Evolutionary conservation across 2,888 invertebrate species (phyloP).

Genomic region (Ormyrus nitidulus): DNA sequence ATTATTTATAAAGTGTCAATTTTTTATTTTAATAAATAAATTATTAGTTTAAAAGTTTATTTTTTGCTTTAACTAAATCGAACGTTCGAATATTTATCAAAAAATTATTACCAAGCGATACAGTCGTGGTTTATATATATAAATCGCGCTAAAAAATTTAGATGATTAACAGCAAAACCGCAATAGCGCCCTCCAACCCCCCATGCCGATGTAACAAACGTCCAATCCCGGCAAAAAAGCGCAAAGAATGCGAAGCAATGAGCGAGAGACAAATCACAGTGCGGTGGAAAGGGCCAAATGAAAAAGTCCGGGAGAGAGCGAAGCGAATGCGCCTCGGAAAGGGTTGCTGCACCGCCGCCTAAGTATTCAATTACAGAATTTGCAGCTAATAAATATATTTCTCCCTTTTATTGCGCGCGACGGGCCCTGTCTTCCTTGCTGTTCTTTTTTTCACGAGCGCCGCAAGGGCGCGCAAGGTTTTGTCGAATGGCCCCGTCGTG

Average conservation of each 20-base stretch:
- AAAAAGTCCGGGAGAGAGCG: neutral
- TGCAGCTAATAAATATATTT: conserved; percentile 49
- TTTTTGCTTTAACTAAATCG: too few relatives aligned
- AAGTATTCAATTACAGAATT: conserved; percentile 55
- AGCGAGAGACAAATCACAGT: conserved; percentile 27
- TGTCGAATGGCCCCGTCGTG: conserved; percentile 48
- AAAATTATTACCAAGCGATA: too few relatives aligned
- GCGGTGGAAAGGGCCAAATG: conserved; percentile 3
- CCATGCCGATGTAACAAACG: too few relatives aligned
- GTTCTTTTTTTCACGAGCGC: conserved; percentile 12
- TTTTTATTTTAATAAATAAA: too few relatives aligned
- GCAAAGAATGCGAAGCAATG: neutral
- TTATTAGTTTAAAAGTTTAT: too few relatives aligned
- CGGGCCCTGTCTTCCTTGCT: neutral
- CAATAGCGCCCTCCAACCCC: too few relatives aligned
- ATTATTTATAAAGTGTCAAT: too few relatives aligned
- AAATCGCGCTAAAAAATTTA: neutral
- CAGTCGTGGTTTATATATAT: neutral
- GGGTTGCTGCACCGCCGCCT: neutral
- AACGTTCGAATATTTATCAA: too few relatives aligned
- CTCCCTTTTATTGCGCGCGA: conserved; percentile 12
- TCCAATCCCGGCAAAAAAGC: too few relatives aligned
- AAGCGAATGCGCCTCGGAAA: neutral
- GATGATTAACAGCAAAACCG: too few relatives aligned
- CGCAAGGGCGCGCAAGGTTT: conserved; percentile 25